Conservation (phyloP, 2,113 vertebrate genomes). For the Sinocyclocheilus maitianheensis region DNA sequence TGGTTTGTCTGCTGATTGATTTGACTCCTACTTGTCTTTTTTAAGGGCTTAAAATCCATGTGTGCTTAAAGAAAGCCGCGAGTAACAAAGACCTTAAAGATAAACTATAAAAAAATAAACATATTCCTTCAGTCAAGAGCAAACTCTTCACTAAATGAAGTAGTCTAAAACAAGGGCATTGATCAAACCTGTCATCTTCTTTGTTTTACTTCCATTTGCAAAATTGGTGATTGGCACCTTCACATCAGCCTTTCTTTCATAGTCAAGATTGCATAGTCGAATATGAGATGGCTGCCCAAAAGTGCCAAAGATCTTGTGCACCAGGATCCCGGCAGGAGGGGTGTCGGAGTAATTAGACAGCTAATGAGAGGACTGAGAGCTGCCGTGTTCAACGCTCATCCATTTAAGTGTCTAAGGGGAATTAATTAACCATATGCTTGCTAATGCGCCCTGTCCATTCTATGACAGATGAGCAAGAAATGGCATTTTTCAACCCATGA, state of each 20-base stretch:
- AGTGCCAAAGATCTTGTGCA: slow-evolving; percentile 30
- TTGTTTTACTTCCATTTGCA: neutral
- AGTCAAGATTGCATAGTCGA: neutral
- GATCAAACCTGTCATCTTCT: neutral
- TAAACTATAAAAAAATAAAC: neutral
- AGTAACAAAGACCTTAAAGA: neutral
- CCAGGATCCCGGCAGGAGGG: slow-evolving; percentile 37
- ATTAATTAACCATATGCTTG: slow-evolving; percentile 65
- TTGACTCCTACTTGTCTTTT: slow-evolving; percentile 11
- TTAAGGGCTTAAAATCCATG: slow-evolving; percentile 14
- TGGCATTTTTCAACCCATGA: slow-evolving; percentile 23
- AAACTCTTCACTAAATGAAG: neutral
- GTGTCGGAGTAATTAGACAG: slow-evolving; percentile 54
- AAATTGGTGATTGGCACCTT: neutral
- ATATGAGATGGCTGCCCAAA: slow-evolving; percentile 27
- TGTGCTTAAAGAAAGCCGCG: neutral
- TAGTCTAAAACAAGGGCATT: neutral
- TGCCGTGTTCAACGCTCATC: slow-evolving; percentile 50
- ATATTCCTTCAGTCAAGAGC: neutral
- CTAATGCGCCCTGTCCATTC: slow-evolving; percentile 41
- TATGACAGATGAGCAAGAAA: slow-evolving; percentile 45
- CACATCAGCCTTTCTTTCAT: neutral
- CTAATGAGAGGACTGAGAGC: slow-evolving; percentile 60
- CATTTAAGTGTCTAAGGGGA: slow-evolving; percentile 56
- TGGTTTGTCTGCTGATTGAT: slow-evolving; percentile 28